phyloP scores from a whole-genome alignment of 64 coral and sea anemone species.

The Stylophora pistillata region DNA sequence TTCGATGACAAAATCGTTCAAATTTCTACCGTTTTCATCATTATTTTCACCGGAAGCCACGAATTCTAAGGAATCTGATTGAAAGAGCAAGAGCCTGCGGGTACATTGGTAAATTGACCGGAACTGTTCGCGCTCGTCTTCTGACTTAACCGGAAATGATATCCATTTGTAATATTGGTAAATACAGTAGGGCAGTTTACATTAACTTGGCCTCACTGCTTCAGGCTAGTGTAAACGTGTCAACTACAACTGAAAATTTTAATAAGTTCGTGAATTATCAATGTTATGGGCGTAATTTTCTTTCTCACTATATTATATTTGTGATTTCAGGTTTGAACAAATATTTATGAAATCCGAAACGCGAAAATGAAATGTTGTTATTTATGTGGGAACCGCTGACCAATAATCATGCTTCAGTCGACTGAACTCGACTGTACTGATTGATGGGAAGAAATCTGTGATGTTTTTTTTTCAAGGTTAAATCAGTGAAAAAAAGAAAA shows the following conservation, averaged over 20 bases:
- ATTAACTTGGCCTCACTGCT: neutral
- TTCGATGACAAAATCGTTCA: neutral
- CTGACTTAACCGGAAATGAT: conserved; percentile 18
- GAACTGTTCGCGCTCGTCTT: conserved; percentile 1
- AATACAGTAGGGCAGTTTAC: neutral
- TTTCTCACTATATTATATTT: neutral
- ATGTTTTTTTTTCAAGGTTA: neutral
- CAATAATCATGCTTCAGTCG: neutral
- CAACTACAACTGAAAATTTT: neutral
- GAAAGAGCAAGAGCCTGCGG: neutral
- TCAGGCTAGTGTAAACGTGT: neutral
- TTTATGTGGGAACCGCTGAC: neutral
- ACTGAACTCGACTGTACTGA: too few species aligned
- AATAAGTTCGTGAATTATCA: neutral
- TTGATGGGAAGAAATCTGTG: neutral
- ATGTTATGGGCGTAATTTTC: neutral
- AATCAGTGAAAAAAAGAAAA: neutral
- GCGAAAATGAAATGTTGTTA: conserved; percentile 7
- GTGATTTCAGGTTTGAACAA: neutral
- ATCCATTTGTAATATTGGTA: neutral
- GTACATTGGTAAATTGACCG: neutral
- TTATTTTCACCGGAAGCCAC: neutral
- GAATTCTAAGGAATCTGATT: neutral
- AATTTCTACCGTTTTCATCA: neutral
- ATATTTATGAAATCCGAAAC: conserved; percentile 15